Evolutionary conservation across 2,113 vertebrate species (phyloP).

Genomic region (Cheilinus undulatus): DNA sequence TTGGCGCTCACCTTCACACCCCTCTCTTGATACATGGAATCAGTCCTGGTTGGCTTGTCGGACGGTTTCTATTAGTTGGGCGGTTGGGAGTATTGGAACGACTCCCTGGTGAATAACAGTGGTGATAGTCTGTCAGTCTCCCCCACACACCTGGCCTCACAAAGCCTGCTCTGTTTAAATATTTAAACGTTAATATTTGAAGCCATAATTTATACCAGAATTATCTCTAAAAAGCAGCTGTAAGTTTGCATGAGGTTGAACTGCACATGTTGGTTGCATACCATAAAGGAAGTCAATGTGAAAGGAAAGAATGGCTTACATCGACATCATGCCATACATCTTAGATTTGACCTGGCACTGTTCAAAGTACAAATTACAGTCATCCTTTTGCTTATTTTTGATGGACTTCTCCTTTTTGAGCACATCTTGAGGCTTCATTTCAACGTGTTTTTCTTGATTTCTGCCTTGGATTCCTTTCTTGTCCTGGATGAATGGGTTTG

Average conservation of each 20-base stretch:
- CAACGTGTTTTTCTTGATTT: constrained; percentile 22
- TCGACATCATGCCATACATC: no score
- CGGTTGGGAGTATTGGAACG: constrained; percentile 56
- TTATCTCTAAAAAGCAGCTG: no score
- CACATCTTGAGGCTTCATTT: background rate
- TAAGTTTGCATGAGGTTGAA: no score
- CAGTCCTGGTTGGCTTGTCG: constrained; percentile 46
- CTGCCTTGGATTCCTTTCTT: constrained; percentile 16
- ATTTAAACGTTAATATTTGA: no score
- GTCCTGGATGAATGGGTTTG: constrained; percentile 65
- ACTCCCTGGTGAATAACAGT: constrained; percentile 50
- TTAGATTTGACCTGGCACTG: no score
- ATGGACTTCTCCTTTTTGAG: background rate
- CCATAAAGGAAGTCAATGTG: no score
- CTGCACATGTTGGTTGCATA: no score
- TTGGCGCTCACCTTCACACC: constrained; percentile 32
- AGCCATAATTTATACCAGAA: constrained; percentile 10
- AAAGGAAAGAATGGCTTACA: no score
- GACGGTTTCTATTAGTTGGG: constrained; percentile 63
- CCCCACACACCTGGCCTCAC: constrained; percentile 7
- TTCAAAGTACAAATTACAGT: no score
- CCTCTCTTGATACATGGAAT: constrained; percentile 47
- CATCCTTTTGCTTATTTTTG: background rate
- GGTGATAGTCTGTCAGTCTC: constrained; percentile 69
- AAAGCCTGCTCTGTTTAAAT: constrained; percentile 6